Evolutionary conservation across 2,888 invertebrate species (phyloP).

Genomic region (Crepidodera aurea): DNA sequence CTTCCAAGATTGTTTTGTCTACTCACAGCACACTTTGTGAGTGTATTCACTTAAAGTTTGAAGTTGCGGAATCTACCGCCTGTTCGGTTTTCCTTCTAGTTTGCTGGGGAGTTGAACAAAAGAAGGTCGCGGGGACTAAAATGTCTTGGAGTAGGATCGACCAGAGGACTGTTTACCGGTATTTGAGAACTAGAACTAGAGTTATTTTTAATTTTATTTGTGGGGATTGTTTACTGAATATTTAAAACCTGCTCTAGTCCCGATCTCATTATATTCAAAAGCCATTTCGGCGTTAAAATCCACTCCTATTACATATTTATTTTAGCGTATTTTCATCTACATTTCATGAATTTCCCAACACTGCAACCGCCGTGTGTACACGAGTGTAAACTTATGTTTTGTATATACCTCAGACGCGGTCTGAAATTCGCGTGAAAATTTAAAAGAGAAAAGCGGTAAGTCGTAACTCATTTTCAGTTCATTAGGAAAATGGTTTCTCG

Average conservation of each 20-base stretch:
- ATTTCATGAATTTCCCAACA: conserved; percentile 1
- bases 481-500: conserved; percentile 42
- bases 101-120: conserved; percentile 3
- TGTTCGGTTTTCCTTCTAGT: neutral
- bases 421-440: conserved; percentile 26
- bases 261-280: too few relatives aligned
- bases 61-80: conserved; percentile 15
- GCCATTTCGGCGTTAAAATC: too few relatives aligned
- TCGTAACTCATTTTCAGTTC: conserved; percentile 41
- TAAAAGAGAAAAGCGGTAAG: conserved; percentile 32
- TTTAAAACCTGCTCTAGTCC: too few relatives aligned
- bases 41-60: conserved; percentile 23
- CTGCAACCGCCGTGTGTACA: conserved; percentile 7
- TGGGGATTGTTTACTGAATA: too few relatives aligned
- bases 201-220: too few relatives aligned
- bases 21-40: conserved; percentile 12
- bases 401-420: conserved; percentile 3
- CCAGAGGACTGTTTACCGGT: neutral
- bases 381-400: conserved; percentile 21
- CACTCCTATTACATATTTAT: neutral
- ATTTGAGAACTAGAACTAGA: too few relatives aligned
- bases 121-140: neutral
- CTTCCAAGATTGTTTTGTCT: conserved; percentile 29
- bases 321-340: conserved; percentile 7
- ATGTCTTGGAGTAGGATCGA: neutral